phyloP scores from a whole-genome alignment of 2,888 invertebrate species.

The Drosophila prolongata region DNA sequence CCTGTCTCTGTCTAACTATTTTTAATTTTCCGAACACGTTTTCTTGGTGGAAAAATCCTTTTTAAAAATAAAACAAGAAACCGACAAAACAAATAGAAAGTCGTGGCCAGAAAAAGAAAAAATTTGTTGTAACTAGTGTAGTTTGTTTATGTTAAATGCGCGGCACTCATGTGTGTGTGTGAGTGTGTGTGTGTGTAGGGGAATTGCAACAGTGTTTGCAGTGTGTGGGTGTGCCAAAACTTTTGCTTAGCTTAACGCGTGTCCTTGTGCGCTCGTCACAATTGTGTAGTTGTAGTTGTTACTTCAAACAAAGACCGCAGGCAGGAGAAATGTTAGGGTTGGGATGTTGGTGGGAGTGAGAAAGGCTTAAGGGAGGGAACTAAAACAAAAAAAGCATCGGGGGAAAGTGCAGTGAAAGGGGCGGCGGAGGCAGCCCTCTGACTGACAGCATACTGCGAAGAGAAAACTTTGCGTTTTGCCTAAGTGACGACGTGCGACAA shows the following conservation, averaged over 20 bases:
- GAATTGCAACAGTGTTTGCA: conserved; percentile 26
- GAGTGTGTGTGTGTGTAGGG: conserved; percentile 19
- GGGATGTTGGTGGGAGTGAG: not conserved
- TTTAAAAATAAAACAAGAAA: conserved; percentile 20
- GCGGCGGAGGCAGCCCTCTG: conserved; percentile 16
- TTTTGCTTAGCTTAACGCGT: conserved; percentile 67
- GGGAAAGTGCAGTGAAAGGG: not conserved
- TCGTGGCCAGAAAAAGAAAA: conserved; percentile 34
- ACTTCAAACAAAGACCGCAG: conserved; percentile 63
- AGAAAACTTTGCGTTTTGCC: conserved; percentile 61
- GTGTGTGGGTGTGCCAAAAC: conserved; percentile 58
- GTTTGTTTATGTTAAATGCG: conserved; percentile 72
- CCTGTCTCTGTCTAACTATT: conserved; percentile 8
- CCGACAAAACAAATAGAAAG: conserved; percentile 38
- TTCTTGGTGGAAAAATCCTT: conserved; percentile 25
- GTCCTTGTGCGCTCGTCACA: conserved; percentile 46
- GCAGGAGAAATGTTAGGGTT: conserved; percentile 33
- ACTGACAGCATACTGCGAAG: conserved; percentile 46
- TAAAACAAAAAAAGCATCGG: not conserved
- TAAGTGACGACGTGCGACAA: conserved; percentile 77
- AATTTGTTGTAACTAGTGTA: conserved; percentile 42
- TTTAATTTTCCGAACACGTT: conserved; percentile 70
- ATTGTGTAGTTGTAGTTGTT: conserved; percentile 23
- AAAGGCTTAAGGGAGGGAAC: conserved; percentile 12
- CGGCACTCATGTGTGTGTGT: conserved; percentile 30